Conservation (phyloP, 2,797 vertebrate genomes). For the Cottoperca gobio region DNA sequence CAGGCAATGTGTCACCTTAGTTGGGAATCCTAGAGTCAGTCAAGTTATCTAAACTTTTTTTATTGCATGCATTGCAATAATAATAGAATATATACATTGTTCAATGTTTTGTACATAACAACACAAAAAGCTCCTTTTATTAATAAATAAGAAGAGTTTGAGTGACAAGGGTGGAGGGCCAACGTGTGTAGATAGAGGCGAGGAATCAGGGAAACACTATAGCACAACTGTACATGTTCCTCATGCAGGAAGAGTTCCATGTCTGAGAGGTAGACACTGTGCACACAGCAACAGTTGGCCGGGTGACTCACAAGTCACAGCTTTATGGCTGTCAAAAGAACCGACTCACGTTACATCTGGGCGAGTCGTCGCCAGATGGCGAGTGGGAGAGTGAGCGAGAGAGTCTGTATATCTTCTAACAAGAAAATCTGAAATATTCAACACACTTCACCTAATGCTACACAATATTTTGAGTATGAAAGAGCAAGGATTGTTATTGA, state of each 20-base stretch:
- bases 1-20: too few species aligned
- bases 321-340: constrained; percentile 15
- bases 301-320: constrained; percentile 15
- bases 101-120: not conserved
- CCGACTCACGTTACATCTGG: constrained; percentile 31
- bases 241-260: not conserved
- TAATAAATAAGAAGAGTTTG: not conserved
- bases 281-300: not conserved
- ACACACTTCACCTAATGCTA: not conserved
- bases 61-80: not conserved
- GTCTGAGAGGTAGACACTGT: not conserved
- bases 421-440: constrained; percentile 21
- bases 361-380: constrained; percentile 21
- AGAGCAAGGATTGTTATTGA: constrained; percentile 12
- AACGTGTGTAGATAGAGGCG: not conserved
- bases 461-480: not conserved
- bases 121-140: not conserved
- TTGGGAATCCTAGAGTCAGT: too few species aligned
- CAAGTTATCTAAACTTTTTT: too few species aligned
- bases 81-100: not conserved
- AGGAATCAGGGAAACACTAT: not conserved
- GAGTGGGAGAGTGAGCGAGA: constrained; percentile 31
- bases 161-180: not conserved
- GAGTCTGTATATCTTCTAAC: not conserved
- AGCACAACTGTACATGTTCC: not conserved